Evolutionary conservation across 1,140 invertebrate genomes (phyloP).

Genomic region (Trichonephila clavata): DNA sequence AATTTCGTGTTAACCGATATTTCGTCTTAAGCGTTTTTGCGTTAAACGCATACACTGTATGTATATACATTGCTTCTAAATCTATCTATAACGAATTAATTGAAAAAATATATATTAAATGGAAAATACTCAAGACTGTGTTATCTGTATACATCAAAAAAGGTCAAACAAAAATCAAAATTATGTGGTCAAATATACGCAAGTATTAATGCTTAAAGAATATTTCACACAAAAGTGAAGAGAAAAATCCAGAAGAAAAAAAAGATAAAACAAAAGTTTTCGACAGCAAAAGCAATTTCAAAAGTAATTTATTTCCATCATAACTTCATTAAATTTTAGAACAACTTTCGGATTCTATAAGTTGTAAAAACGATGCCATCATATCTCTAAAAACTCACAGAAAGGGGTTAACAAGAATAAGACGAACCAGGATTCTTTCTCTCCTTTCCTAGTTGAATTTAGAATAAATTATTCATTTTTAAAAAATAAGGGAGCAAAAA

Average conservation of each 20-base stretch:
- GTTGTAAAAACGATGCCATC: not conserved
- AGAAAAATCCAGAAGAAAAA: not conserved
- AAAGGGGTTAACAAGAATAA: not conserved
- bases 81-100: no score
- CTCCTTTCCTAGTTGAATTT: not conserved
- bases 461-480: constrained; percentile 44
- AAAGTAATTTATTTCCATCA: constrained; percentile 32
- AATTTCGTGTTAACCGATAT: no score
- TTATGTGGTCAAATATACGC: not conserved
- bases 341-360: not conserved
- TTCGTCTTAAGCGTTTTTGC: no score
- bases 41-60: no score
- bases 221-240: not conserved
- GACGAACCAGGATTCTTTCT: not conserved
- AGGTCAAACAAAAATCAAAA: not conserved
- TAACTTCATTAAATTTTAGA: constrained; percentile 8
- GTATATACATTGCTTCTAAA: no score
- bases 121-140: not conserved
- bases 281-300: not conserved
- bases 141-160: no score
- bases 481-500: not conserved
- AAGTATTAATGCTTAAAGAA: not conserved
- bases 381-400: not conserved
- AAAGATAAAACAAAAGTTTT: not conserved
- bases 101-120: not conserved